Conservation (phyloP, 2,797 vertebrate genomes). For the Varecia variegata region DNA sequence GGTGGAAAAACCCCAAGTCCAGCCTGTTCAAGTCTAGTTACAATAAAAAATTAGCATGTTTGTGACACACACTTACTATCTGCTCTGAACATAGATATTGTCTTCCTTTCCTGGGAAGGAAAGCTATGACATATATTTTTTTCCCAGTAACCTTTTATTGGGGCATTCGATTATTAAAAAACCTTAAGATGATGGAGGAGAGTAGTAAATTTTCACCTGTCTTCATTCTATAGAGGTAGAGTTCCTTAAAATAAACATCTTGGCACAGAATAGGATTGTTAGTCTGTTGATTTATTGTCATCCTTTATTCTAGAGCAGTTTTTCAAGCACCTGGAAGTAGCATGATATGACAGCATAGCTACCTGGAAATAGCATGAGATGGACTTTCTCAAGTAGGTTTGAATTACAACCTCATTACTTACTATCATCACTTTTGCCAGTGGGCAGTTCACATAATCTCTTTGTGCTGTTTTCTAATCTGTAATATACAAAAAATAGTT, state of each 20-base stretch:
- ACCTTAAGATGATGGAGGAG: background rate
- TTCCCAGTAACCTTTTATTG: background rate
- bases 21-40: background rate
- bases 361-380: background rate
- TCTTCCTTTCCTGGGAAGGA: background rate
- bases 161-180: background rate
- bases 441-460: background rate
- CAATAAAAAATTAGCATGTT: background rate
- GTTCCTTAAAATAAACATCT: background rate
- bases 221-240: background rate
- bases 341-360: background rate
- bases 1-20: background rate
- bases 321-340: background rate
- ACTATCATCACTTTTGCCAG: background rate
- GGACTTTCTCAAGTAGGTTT: constrained; percentile 18
- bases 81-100: background rate
- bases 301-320: background rate
- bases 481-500: background rate
- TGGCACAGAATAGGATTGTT: background rate
- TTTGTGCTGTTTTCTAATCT: constrained; percentile 19
- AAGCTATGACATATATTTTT: background rate
- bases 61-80: background rate
- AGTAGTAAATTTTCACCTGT: background rate
- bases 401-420: background rate
- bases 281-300: background rate